Conservation (phyloP, 2,888 invertebrate species). For the Cheilosia grossa region DNA sequence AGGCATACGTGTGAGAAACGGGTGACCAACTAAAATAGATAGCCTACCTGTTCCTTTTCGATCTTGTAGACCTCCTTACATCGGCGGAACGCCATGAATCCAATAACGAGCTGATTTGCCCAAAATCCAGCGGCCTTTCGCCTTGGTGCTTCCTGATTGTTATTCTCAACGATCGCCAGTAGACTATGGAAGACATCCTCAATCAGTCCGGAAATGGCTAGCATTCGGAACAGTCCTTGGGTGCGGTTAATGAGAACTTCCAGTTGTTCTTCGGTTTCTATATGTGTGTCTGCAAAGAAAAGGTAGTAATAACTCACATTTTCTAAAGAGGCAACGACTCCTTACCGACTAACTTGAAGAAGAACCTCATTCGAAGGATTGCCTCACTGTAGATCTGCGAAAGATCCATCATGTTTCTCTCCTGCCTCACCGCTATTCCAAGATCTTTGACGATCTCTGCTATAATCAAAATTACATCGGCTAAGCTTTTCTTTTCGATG, state of each 20-base stretch:
- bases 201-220: conserved; percentile 80
- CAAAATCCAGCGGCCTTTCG: conserved; percentile 81
- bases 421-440: conserved; percentile 76
- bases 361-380: conserved; percentile 79
- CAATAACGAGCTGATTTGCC: conserved; percentile 79
- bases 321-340: neutral
- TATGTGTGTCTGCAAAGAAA: conserved; percentile 51
- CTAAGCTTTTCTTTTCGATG: neutral
- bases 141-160: conserved; percentile 67
- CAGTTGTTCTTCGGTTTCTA: conserved; percentile 70
- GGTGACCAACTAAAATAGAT: neutral
- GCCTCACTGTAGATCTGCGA: conserved; percentile 77
- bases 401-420: conserved; percentile 77
- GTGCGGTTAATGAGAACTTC: conserved; percentile 77
- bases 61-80: conserved; percentile 80
- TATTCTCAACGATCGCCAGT: conserved; percentile 79
- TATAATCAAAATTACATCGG: neutral
- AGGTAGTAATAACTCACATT: neutral
- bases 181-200: conserved; percentile 80
- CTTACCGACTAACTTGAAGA: conserved; percentile 77
- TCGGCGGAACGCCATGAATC: conserved; percentile 79
- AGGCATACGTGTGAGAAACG: neutral
- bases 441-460: conserved; percentile 70
- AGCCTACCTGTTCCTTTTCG: conserved; percentile 79
- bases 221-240: conserved; percentile 79